Conservation (phyloP, 2,113 vertebrate species). For the Elanoides forficatus region DNA sequence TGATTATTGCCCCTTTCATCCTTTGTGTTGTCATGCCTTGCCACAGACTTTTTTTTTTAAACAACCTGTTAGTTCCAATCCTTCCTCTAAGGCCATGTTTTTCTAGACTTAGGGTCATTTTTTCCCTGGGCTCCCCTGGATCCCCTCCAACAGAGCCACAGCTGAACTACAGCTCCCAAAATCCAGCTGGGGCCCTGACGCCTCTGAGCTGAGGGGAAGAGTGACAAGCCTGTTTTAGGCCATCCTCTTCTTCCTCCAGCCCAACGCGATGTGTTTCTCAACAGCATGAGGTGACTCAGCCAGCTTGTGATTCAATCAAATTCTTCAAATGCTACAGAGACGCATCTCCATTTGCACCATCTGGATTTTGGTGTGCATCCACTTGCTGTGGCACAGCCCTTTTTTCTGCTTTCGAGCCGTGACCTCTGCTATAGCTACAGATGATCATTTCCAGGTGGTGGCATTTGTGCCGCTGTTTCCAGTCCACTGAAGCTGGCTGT, state of each 20-base stretch:
- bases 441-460: neutral
- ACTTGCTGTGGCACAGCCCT: neutral
- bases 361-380: neutral
- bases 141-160: neutral
- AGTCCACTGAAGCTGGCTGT: neutral
- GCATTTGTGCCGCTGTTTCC: neutral
- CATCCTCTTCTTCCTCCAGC: neutral
- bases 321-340: neutral
- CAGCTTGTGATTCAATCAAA: neutral
- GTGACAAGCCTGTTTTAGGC: neutral
- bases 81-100: neutral
- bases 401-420: neutral
- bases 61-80: neutral
- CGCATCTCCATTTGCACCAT: neutral
- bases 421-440: neutral
- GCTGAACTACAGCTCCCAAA: neutral
- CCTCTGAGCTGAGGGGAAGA: neutral
- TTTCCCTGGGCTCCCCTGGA: neutral
- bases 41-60: neutral
- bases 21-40: neutral
- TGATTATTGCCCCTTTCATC: neutral
- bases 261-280: neutral
- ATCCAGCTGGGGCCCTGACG: neutral
- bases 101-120: neutral
- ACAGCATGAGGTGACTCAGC: neutral